phyloP scores from a whole-genome alignment of 2,113 vertebrate genomes.

The Phylloscopus whistleri region DNA sequence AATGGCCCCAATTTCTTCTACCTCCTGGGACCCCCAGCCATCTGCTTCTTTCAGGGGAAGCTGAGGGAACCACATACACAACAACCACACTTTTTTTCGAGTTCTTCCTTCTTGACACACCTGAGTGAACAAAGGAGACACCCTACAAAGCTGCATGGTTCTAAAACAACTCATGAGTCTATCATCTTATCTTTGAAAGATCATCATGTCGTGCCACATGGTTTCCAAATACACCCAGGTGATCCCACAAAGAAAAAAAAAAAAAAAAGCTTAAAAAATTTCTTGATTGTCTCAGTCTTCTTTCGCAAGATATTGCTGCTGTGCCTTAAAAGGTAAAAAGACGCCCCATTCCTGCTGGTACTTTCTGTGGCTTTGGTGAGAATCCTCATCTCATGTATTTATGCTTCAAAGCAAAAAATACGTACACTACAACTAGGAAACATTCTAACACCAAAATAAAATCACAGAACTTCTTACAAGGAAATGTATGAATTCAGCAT shows the following conservation, averaged over 20 bases:
- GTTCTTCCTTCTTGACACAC: not conserved
- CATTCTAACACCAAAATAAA: not conserved
- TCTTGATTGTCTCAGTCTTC: not conserved
- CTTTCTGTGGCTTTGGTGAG: not conserved
- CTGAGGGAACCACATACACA: not conserved
- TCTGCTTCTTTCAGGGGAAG: constrained; percentile 48
- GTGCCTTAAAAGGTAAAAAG: not conserved
- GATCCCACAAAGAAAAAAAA: not conserved
- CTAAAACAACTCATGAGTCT: not conserved
- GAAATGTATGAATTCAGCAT: not conserved
- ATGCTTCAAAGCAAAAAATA: not conserved
- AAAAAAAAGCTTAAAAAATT: not conserved
- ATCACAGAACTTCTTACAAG: not conserved
- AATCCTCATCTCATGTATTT: fast-evolving
- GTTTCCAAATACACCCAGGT: not conserved
- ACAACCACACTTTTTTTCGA: not conserved
- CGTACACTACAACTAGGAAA: not conserved
- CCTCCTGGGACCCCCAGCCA: constrained; percentile 42
- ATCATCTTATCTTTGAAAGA: not conserved
- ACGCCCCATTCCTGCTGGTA: not conserved
- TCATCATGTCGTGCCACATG: not conserved
- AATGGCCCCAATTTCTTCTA: constrained; percentile 42
- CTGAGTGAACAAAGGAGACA: not conserved
- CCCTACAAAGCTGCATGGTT: not conserved
- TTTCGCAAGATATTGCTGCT: not conserved